Evolutionary conservation across 2,888 invertebrate genomes (phyloP).

Genomic region (Halocaridina rubra): DNA sequence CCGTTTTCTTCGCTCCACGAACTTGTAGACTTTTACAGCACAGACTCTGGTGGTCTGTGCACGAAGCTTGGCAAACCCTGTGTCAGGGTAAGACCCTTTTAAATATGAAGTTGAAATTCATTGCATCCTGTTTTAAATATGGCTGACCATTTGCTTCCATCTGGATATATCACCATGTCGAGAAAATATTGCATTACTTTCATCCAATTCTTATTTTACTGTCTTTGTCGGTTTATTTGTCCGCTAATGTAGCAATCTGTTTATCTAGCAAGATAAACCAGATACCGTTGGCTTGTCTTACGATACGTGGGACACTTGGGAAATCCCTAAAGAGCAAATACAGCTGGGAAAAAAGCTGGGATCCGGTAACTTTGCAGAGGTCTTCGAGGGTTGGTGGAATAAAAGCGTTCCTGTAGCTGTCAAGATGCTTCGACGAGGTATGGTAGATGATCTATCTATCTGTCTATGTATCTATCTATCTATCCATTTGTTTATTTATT

Average conservation of each 20-base stretch:
- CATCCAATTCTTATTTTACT: too few species aligned
- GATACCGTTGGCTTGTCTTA: slow-evolving; percentile 68
- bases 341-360: slow-evolving; percentile 72
- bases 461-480: too few species aligned
- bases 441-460: not conserved
- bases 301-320: slow-evolving; percentile 73
- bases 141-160: too few species aligned
- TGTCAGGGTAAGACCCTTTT: not conserved
- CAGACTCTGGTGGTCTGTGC: slow-evolving; percentile 7
- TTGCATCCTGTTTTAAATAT: too few species aligned
- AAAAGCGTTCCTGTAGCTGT: slow-evolving; percentile 74
- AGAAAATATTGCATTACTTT: too few species aligned
- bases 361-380: slow-evolving; percentile 74
- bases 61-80: slow-evolving; percentile 30
- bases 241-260: too few species aligned
- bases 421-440: slow-evolving; percentile 72
- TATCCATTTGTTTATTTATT: too few species aligned
- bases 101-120: too few species aligned
- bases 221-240: too few species aligned
- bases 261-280: slow-evolving; percentile 30
- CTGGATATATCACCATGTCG: too few species aligned
- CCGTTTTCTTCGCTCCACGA: slow-evolving; percentile 26
- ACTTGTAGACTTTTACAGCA: slow-evolving; percentile 30
- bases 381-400: slow-evolving; percentile 75
- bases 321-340: slow-evolving; percentile 71